Evolutionary conservation across 2,113 vertebrate genomes (phyloP), one percentile per base, ranked within the genome.

Genomic region (Peromyscus maniculatus): DNA sequence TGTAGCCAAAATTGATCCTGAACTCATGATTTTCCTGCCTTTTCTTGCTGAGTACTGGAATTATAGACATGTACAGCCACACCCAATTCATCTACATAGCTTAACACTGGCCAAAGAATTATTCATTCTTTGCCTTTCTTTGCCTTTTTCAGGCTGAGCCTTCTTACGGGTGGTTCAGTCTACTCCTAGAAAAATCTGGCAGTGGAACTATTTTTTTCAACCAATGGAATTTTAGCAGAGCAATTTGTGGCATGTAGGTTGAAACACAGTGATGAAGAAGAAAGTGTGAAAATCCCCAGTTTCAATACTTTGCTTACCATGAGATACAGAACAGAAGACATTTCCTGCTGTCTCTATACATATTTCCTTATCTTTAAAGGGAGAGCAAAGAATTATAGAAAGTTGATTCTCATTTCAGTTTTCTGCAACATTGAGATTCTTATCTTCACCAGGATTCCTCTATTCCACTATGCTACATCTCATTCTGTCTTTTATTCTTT

Each of bases 401-500:
- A 91, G 12, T 75, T 86, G 16, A 89, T 87, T 95, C 12, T 3
- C 80, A 62, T 91, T 86, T 93, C 72, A 64, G 33, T 36, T 87
- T 96, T 94, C 55, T 89, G 13, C 78, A 26, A 69, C 64, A 55
- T 17, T 59, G 86, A 94, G 43, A 66, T 89, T 89, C 96, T 90
- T 59, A 88, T 74, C 33, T 82, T 74, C 84, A 33, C 46, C 79
- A 69, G 24, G 15, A 11, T 46, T 89, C 66, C 12, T 93, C 13
- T 87, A 93, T 24, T 24, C 77, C 49, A 89, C 43, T 39, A 1
- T 46, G 16, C 49, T 36, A 59, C 72, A 71, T 82, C 89, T 87
- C 36, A 74, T 57, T 36, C 12, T 64, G 4, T 86, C 36, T 69
- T n/a, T 94, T 87, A n/a, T 67, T 92, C 88, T 82, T 87, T 87